phyloP scores from a whole-genome alignment of 1,140 invertebrate genomes.

The Nomia melanderi region DNA sequence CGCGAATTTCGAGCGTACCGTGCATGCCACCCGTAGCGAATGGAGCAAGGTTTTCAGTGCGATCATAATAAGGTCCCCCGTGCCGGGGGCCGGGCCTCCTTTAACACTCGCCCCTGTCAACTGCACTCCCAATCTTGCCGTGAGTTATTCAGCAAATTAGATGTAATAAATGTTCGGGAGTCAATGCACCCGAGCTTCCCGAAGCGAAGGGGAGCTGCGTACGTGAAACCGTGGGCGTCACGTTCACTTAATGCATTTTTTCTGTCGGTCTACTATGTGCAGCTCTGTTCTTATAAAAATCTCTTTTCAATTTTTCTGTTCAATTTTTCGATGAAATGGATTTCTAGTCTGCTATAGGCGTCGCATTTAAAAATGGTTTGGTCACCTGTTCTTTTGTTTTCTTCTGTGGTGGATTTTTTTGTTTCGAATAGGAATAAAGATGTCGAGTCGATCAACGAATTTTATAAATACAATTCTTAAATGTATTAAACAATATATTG shows the following conservation, averaged over 20 bases:
- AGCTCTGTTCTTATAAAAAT: constrained; percentile 9
- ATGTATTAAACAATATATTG: no score
- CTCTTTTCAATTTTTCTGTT: neutral
- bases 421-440: no score
- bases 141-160: constrained; percentile 60
- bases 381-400: no score
- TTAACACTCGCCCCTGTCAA: constrained; percentile 56
- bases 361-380: no score
- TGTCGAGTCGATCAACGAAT: no score
- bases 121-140: constrained; percentile 46
- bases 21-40: constrained; percentile 55
- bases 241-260: neutral
- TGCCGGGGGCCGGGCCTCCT: constrained; percentile 33
- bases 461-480: no score
- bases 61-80: constrained; percentile 45
- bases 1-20: constrained; percentile 24
- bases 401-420: no score
- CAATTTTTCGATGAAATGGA: neutral
- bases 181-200: constrained; percentile 14
- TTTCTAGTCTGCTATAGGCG: no score
- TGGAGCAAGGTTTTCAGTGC: constrained; percentile 34
- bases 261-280: neutral
- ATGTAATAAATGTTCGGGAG: constrained; percentile 55
- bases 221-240: neutral
- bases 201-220: neutral